Conservation (phyloP, 2,888 invertebrate species). For the Phrixothrix hirtus region DNA sequence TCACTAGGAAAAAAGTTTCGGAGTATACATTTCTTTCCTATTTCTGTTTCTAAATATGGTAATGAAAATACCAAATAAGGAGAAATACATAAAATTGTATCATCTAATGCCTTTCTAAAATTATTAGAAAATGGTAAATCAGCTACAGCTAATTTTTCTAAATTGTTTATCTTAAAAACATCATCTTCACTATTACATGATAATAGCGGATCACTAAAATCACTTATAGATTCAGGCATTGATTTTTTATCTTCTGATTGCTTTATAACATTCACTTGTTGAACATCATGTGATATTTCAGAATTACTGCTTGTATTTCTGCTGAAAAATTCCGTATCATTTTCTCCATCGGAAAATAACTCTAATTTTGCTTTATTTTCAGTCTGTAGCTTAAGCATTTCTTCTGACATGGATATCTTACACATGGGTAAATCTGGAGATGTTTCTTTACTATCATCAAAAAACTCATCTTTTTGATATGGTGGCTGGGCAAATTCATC, state of each 20-base stretch:
- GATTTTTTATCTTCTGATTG: constrained; percentile 47
- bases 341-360: constrained; percentile 31
- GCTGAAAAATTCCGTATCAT: constrained; percentile 36
- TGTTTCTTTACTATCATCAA: constrained; percentile 53
- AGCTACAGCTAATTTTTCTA: constrained; percentile 58
- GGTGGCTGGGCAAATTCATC: constrained; percentile 84
- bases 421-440: constrained; percentile 44
- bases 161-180: constrained; percentile 42
- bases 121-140: constrained; percentile 67
- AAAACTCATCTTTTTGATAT: constrained; percentile 57
- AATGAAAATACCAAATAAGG: constrained; percentile 83
- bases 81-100: constrained; percentile 78
- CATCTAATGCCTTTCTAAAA: constrained; percentile 75
- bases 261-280: constrained; percentile 3
- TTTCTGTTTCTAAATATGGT: constrained; percentile 87
- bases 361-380: constrained; percentile 19
- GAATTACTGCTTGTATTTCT: constrained; percentile 19
- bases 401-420: constrained; percentile 16
- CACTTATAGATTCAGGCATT: constrained; percentile 65
- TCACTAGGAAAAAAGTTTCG: constrained; percentile 73
- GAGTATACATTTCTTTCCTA: constrained; percentile 74
- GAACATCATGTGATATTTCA: constrained; percentile 12
- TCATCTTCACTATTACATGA: constrained; percentile 41
- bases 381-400: constrained; percentile 11
- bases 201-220: constrained; percentile 83